Evolutionary conservation across 1,140 invertebrate species (phyloP).

Genomic region (Chrysopa pallens): DNA sequence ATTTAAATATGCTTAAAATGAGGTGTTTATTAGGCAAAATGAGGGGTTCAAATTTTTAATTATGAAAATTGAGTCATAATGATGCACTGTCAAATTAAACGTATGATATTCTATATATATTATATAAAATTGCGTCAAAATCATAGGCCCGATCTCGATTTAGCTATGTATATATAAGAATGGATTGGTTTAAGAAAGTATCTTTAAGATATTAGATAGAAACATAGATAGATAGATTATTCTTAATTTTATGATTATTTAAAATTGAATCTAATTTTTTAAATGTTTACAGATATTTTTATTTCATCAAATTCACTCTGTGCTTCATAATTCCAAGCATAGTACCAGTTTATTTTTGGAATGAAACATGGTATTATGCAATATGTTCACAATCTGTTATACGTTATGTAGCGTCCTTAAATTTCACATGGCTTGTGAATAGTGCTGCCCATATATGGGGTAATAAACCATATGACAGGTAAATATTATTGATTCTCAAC

Average conservation of each 20-base stretch:
- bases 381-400: constrained; percentile 30
- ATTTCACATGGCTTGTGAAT: constrained; percentile 81
- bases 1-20: too few relatives aligned
- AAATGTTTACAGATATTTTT: constrained; percentile 49
- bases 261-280: background rate
- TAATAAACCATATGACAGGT: constrained; percentile 43
- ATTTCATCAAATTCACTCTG: constrained; percentile 45
- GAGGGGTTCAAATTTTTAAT: too few relatives aligned
- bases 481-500: too few relatives aligned
- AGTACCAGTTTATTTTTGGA: constrained; percentile 30
- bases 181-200: too few relatives aligned
- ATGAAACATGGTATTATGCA: constrained; percentile 23
- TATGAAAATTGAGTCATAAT: too few relatives aligned
- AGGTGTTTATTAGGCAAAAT: too few relatives aligned
- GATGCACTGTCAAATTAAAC: too few relatives aligned
- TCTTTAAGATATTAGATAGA: too few relatives aligned
- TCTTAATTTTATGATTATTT: background rate
- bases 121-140: too few relatives aligned
- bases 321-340: constrained; percentile 49
- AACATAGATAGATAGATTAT: background rate
- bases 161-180: too few relatives aligned
- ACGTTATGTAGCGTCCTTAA: constrained; percentile 46
- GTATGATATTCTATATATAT: too few relatives aligned
- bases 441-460: constrained; percentile 67
- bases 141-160: too few relatives aligned